phyloP scores from a whole-genome alignment of 2,888 invertebrate genomes.

The Tromatobia lineatoria region DNA sequence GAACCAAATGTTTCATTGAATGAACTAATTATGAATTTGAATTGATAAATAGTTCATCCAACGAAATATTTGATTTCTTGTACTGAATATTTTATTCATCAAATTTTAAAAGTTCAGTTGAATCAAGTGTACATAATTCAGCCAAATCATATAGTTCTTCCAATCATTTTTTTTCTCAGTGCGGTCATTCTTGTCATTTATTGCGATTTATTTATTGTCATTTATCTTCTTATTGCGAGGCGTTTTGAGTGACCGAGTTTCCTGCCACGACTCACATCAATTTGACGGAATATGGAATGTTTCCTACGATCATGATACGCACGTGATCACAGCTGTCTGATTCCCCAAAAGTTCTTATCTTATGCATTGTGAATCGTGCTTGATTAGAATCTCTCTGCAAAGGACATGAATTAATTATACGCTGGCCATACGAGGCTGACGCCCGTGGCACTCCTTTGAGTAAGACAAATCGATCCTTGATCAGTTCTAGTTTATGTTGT shows the following conservation, averaged over 20 bases:
- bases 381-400: slow-evolving; percentile 47
- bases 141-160: no score
- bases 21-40: no score
- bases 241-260: not conserved
- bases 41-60: no score
- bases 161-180: no score
- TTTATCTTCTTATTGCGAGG: not conserved
- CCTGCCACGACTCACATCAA: not conserved
- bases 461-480: slow-evolving; percentile 36
- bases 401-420: slow-evolving; percentile 49
- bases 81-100: no score
- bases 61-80: no score
- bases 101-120: no score
- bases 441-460: slow-evolving; percentile 7
- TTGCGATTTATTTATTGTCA: no score
- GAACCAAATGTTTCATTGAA: no score
- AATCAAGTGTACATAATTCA: no score
- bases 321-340: not conserved
- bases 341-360: not conserved
- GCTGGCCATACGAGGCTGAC: not conserved
- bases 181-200: not conserved
- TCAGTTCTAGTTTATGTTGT: slow-evolving; percentile 1
- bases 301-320: not conserved
- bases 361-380: slow-evolving; percentile 14
- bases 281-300: not conserved